Percentiles rank a stretch among this genome's conserved stretches.
Evolutionary conservation across 2,888 invertebrate genomes (phyloP).

Genomic region (Phengaris arion): DNA sequence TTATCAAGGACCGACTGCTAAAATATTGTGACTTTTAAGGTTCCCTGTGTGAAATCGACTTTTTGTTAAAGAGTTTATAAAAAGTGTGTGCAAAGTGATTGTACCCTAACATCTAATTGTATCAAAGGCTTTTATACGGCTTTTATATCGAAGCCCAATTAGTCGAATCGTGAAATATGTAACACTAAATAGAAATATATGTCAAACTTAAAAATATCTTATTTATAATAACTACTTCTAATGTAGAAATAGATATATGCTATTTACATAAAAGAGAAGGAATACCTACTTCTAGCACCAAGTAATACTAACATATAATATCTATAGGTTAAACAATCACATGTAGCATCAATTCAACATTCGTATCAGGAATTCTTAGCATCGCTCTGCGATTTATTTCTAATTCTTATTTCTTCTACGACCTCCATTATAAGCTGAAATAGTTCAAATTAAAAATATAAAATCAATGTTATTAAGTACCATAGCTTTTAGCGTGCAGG

Average conservation of each 20-base stretch:
- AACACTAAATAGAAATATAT: not conserved
- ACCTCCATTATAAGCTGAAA: conserved; percentile 79
- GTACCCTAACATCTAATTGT: not conserved
- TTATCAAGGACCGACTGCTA: no score
- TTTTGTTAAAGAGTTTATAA: no score
- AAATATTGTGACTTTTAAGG: no score
- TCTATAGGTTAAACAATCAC: conserved; percentile 32
- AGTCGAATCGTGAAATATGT: not conserved
- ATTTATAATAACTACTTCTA: conserved; percentile 32
- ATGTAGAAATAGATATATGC: conserved; percentile 29
- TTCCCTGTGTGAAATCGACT: no score
- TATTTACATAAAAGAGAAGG: conserved; percentile 37
- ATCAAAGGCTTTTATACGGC: not conserved
- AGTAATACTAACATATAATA: conserved; percentile 34
- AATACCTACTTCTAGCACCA: conserved; percentile 36
- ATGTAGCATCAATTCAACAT: conserved; percentile 17
- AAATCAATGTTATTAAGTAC: conserved; percentile 29
- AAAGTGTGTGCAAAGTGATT: no score
- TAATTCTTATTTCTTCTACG: conserved; percentile 77
- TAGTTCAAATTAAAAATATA: conserved; percentile 52
- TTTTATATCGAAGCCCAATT: not conserved
- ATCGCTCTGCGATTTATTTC: conserved; percentile 72
- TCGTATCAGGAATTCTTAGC: conserved; percentile 58
- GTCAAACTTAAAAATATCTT: conserved; percentile 4
- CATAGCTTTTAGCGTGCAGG: no score